These are phyloP conservation scores for Scaptomyza pallida DNA, from an alignment of 1,140 invertebrate genomes.

Conservation along the genomic window DNA sequence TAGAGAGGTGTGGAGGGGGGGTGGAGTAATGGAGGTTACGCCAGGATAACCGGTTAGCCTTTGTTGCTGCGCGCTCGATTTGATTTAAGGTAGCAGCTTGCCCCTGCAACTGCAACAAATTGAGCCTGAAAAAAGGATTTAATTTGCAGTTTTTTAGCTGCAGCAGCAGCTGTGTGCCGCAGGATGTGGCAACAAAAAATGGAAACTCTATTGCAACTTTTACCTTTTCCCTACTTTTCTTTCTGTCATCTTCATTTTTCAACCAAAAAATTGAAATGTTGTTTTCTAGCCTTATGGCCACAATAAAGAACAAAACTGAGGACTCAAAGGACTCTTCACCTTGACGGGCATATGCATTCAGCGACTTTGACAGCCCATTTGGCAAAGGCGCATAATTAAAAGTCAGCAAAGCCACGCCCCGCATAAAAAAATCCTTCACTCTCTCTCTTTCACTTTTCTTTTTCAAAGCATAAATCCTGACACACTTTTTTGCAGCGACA, in stretches of 20 bases:
- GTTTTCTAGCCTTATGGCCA: constrained; percentile 19
- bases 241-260: constrained; percentile 21
- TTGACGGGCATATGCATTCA: constrained; percentile 44
- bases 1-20: no score
- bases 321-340: constrained; percentile 9
- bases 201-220: constrained; percentile 17
- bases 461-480: constrained; percentile 34
- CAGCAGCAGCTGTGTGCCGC: constrained; percentile 23
- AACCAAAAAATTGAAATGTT: constrained; percentile 9
- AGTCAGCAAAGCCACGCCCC: constrained; percentile 47
- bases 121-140: constrained; percentile 61
- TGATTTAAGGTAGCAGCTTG: constrained; percentile 36
- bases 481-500: constrained; percentile 28
- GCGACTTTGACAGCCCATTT: constrained; percentile 35
- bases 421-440: not conserved
- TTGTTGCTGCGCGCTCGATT: constrained; percentile 37
- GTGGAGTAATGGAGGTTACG: constrained; percentile 13
- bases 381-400: constrained; percentile 22
- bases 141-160: constrained; percentile 44
- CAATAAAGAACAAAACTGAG: no score
- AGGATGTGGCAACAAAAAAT: constrained; percentile 16
- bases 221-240: constrained; percentile 19
- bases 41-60: constrained; percentile 21
- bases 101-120: constrained; percentile 38
- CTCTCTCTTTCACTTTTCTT: constrained; percentile 24